Conservation (phyloP, 2,888 invertebrate species). For the Eudasyphora cyanicolor region DNA sequence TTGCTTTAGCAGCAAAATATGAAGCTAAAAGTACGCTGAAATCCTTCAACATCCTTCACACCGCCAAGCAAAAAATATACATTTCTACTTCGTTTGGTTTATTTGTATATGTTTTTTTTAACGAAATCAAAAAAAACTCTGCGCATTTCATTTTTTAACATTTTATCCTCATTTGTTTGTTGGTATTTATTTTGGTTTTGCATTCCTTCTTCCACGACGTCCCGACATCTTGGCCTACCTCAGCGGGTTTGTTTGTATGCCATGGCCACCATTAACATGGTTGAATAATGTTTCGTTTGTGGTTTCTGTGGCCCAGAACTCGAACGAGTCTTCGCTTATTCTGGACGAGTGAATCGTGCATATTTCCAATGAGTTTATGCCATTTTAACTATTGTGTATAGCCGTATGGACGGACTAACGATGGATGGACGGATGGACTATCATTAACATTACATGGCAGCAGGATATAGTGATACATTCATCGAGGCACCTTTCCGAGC, state of each 20-base stretch:
- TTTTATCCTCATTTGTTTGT: constrained; percentile 15
- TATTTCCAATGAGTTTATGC: constrained; percentile 35
- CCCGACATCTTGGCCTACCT: background rate
- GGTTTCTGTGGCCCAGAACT: background rate
- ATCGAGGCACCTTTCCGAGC: background rate
- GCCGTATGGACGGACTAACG: background rate
- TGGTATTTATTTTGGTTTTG: constrained; percentile 15
- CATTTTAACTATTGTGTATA: constrained; percentile 21
- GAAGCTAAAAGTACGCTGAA: background rate
- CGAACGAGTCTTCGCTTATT: background rate
- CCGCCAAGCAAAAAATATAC: background rate
- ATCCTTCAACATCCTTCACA: background rate
- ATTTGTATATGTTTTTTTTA: too few species aligned
- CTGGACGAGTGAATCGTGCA: constrained; percentile 19
- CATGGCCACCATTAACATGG: constrained; percentile 14
- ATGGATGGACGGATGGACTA: constrained; percentile 18
- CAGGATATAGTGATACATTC: constrained; percentile 42
- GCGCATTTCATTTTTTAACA: constrained; percentile 14
- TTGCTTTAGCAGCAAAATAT: background rate
- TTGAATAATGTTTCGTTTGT: background rate
- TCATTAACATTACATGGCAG: constrained; percentile 45
- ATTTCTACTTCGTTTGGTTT: background rate
- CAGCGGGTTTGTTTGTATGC: background rate
- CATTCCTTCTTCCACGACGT: background rate
- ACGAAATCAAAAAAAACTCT: background rate